Evolutionary conservation across 2,797 vertebrate species (phyloP).

Genomic region (Crypturellus tataupa): DNA sequence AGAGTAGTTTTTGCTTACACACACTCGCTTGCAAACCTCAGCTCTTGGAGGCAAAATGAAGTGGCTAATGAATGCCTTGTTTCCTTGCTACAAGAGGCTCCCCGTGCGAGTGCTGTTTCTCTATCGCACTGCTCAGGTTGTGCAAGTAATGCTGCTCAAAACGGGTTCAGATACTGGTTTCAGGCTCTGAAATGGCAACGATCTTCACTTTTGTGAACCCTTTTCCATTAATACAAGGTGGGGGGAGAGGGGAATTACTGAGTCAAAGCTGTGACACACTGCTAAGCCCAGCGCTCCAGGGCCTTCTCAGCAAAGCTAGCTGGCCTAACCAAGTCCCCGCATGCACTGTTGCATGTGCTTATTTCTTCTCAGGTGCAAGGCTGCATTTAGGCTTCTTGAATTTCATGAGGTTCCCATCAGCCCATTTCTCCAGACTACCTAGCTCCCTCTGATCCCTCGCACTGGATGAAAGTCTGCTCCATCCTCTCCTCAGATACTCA

Average conservation of each 20-base stretch:
- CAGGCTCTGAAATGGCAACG: background rate
- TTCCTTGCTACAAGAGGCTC: background rate
- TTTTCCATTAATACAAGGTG: background rate
- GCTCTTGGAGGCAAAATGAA: background rate
- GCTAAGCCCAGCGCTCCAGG: background rate
- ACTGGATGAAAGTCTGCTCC: background rate
- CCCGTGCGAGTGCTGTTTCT: background rate
- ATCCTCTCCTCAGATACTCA: background rate
- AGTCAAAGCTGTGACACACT: fast-evolving
- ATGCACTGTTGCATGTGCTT: background rate
- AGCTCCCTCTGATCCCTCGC: background rate
- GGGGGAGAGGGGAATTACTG: fast-evolving
- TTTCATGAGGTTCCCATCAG: background rate
- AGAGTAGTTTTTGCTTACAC: background rate
- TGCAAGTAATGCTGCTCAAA: background rate
- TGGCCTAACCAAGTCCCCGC: background rate
- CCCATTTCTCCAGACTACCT: too few species aligned
- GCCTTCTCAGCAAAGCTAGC: background rate
- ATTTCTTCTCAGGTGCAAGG: background rate
- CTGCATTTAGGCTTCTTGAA: background rate
- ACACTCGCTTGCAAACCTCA: background rate
- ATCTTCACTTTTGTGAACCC: background rate
- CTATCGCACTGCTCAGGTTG: background rate
- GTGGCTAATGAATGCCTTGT: fast-evolving
- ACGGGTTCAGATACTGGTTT: background rate